A percentile compares a stretch with the other conserved stretches of the same genome.
Evolutionary conservation across 2,888 invertebrate genomes (phyloP).

Genomic region (Cylloceria caligata): DNA sequence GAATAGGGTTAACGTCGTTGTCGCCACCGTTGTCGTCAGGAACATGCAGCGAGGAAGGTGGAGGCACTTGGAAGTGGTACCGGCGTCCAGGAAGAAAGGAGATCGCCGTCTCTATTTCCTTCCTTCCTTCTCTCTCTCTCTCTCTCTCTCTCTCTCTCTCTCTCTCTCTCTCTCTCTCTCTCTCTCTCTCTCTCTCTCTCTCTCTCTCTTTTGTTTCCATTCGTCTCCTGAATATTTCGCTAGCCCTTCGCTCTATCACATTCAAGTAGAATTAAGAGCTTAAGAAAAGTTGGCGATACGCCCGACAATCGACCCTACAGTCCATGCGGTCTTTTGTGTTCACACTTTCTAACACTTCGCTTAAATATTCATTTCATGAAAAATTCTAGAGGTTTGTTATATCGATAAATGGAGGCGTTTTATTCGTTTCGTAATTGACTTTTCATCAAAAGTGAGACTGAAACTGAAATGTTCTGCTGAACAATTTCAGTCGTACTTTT

Average conservation of each 20-base stretch:
- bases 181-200: no score
- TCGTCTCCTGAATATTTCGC: neutral
- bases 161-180: no score
- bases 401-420: neutral
- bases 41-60: slow-evolving; percentile 23
- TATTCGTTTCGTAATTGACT: no score
- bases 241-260: neutral
- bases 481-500: no score
- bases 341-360: neutral
- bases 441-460: no score
- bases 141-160: no score
- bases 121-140: no score
- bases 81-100: neutral
- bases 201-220: neutral
- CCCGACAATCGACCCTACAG: neutral
- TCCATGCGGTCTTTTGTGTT: neutral
- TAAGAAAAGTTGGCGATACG: neutral
- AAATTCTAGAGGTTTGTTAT: neutral
- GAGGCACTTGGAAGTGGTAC: neutral
- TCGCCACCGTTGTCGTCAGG: slow-evolving; percentile 23
- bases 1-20: slow-evolving; percentile 69
- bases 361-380: neutral
- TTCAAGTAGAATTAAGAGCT: slow-evolving; percentile 15
- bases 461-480: no score
- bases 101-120: no score